Evolutionary conservation across 2,797 vertebrate genomes (phyloP).

Genomic region (Pogoniulus pusillus): DNA sequence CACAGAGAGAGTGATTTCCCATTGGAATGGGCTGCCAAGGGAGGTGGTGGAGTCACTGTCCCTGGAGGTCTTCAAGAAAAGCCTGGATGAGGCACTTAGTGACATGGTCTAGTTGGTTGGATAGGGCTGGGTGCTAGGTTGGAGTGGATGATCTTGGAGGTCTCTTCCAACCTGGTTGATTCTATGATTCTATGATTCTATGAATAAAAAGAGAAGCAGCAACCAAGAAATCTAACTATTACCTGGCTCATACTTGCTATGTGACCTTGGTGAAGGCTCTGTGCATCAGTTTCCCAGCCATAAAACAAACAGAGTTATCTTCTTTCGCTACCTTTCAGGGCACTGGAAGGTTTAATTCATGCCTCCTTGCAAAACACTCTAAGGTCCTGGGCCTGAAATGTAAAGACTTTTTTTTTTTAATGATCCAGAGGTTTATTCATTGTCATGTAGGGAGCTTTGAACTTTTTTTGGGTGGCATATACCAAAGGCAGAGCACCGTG

Average conservation of each 20-base stretch:
- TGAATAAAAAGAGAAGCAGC: background rate
- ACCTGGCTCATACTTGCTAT: slow-evolving; percentile 10
- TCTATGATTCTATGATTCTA: too few relatives aligned
- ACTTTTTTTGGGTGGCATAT: background rate
- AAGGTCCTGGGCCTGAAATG: slow-evolving; percentile 26
- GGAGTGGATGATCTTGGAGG: too few relatives aligned
- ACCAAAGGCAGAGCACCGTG: background rate
- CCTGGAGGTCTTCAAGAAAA: too few relatives aligned
- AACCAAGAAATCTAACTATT: slow-evolving; percentile 35
- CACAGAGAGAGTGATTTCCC: too few relatives aligned
- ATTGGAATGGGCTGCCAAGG: too few relatives aligned
- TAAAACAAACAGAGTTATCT: slow-evolving; percentile 48
- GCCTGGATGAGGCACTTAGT: too few relatives aligned
- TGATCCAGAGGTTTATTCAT: slow-evolving; percentile 19
- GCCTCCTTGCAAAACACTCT: slow-evolving; percentile 8
- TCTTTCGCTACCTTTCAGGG: slow-evolving; percentile 42
- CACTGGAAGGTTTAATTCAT: slow-evolving; percentile 40
- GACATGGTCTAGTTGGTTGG: too few relatives aligned
- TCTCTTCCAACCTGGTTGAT: too few relatives aligned
- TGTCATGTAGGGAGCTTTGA: background rate
- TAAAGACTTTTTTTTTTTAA: slow-evolving; percentile 4
- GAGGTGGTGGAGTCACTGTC: too few relatives aligned
- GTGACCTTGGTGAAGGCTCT: slow-evolving; percentile 21
- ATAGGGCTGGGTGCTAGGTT: too few relatives aligned
- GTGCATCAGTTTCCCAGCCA: slow-evolving; percentile 1